Evolutionary conservation across 2,888 invertebrate species (phyloP), one percentile per base, ranked within the genome.

Genomic region (Hyles lineata): DNA sequence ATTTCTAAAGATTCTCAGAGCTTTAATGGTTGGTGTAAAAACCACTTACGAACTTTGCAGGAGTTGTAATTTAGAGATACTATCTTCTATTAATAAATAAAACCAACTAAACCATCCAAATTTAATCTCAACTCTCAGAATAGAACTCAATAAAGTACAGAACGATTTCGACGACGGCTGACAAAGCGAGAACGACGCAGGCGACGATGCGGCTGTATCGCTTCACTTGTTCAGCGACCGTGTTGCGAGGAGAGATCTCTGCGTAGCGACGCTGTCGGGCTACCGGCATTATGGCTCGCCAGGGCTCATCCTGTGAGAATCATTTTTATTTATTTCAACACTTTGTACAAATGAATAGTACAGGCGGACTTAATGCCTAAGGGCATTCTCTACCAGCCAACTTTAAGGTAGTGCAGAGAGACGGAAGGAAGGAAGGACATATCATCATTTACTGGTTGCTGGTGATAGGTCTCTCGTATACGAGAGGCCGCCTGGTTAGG

Each of bases 161-260:
- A 1, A 88, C 77, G 1, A 93, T 85, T 74, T 94, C 93, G 0
- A 90, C 77, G 0, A 88, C 35, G 0, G 92, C 90, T 0, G 92
- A 89, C 0, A 89, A 0, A 0, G 83, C 83, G 0, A 94, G 80
- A 0, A 90, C 87, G 0, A 89, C 76, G 50, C 87, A 86, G 0
- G 93, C 81, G 0, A 85, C 76, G 11, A 90, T 76, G 0, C 93
- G 85, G 63, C 90, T 91, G 77, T 91, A 92, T 0, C 79, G 77
- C 73, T 92, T 92, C 11, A 91, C 72, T 17, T 76, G 79, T 11
- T 75, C 73, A 3, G 73, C 73, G 15, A 80, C 43, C 2, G 70
- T 23, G 15, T 43, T n/a, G 21, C 70, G 75, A 1, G 23, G 50
- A 19, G 67, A 69, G 3, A 78, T 59, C 0, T 79, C 80, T 0